These are phyloP conservation scores for Temnothorax ravouxi DNA, from an alignment of 2,888 invertebrate species.

Conservation along the genomic window DNA sequence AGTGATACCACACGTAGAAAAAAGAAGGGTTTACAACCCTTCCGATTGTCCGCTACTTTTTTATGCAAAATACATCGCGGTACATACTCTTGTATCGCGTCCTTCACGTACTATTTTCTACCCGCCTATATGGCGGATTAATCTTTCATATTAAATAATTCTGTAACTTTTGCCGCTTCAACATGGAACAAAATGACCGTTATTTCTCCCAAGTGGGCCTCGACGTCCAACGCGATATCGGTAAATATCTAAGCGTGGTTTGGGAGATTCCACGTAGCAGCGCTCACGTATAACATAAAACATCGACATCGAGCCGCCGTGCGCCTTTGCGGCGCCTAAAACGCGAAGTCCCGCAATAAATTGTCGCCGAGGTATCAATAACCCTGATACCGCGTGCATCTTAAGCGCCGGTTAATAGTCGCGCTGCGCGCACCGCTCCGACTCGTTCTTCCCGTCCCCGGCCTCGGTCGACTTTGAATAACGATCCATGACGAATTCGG, in stretches of 20 bases:
- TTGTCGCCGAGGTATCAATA: conserved; percentile 67
- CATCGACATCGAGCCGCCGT: background rate
- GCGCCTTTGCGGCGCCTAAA: conserved; percentile 37
- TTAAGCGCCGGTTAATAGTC: conserved; percentile 64
- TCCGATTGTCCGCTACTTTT: background rate
- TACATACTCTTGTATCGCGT: background rate
- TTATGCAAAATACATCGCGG: conserved; percentile 24
- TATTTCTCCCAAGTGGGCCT: background rate
- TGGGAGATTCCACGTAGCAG: background rate
- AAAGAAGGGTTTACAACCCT: background rate
- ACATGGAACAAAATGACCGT: conserved; percentile 21
- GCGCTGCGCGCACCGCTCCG: conserved; percentile 46
- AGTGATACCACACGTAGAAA: background rate
- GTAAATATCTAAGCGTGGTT: background rate
- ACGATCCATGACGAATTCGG: conserved; percentile 79
- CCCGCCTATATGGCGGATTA: background rate
- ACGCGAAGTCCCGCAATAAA: conserved; percentile 58
- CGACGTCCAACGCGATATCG: too few species aligned
- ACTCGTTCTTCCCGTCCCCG: conserved; percentile 45
- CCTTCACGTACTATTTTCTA: background rate
- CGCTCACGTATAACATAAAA: background rate
- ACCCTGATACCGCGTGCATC: conserved; percentile 45
- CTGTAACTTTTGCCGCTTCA: background rate
- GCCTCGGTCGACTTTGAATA: conserved; percentile 69
- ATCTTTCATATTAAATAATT: conserved; percentile 27